Base-by-base conservation (phyloP, 2,113 vertebrate genomes). In the Rhagologus leucostigma region DNA sequence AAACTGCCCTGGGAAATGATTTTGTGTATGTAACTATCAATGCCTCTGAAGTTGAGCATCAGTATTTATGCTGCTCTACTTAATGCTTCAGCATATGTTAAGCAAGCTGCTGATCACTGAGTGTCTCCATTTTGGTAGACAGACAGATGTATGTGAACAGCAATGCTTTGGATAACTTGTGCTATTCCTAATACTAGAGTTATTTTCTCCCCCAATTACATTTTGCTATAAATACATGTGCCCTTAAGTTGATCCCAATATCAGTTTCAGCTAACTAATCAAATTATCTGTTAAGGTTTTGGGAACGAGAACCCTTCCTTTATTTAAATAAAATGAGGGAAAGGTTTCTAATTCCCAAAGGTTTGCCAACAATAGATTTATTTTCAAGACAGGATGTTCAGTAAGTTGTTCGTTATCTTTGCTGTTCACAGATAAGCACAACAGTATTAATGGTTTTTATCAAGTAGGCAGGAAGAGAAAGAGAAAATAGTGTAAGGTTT, bases 141-240 rank as follows among this genome's bases (percentile, higher is more conserved):
- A 76, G 94, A 92, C 86, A 97, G 93, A 95, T 80, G 87, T 81
- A 87, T 14, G 73, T 9, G 93, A 94, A 92, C 63, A 95, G 87
- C 81, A 78, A 64, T 92, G 74, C 95, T 96, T 55, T 76, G 90
- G 85, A 85, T 91, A 86, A 90, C 87, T 97, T 78, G 64, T 41
- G 65, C 86, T 96, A 96, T 95, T 96, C 92, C 85, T 97, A 92
- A 97, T 89, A 94, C 93, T 96, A 70, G 64, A 92, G 95, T 92
- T 97, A 96, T 90, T 97, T 97, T 97, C 91, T 95, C 53, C 87
- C 87, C 69, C 95, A 96, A 94, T 97, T 97, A 97, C 89, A 97
- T 95, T 97, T 96, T 91, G 94, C 93, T 97, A 95, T 92, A 97
- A 97, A 96, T 97, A 97, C 49, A 75, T 65, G 90, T 96, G 96